phyloP scores from a whole-genome alignment of 2,888 invertebrate species.

The Drosophila gaucha region DNA sequence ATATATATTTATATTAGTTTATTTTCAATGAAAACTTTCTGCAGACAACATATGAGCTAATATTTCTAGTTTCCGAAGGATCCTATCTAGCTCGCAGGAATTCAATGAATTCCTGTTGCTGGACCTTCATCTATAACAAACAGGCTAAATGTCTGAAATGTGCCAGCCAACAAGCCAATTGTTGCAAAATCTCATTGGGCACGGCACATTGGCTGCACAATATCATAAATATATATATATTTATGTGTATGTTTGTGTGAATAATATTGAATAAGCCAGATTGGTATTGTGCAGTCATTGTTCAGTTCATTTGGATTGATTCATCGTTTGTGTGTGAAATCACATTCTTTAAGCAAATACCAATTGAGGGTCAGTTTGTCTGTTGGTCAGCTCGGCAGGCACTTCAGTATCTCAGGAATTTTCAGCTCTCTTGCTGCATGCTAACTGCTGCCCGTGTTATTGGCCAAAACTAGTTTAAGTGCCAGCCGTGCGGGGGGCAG shows the following conservation, averaged over 20 bases:
- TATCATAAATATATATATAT: constrained; percentile 1
- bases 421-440: constrained; percentile 38
- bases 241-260: background rate
- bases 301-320: constrained; percentile 20
- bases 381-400: constrained; percentile 35
- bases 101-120: background rate
- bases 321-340: constrained; percentile 18
- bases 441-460: constrained; percentile 15
- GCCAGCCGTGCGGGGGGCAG: constrained; percentile 30
- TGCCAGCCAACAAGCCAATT: background rate
- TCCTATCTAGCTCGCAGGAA: too few relatives aligned
- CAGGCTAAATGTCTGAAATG: background rate
- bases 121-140: background rate
- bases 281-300: constrained; percentile 11
- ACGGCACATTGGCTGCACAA: constrained; percentile 2
- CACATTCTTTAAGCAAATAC: constrained; percentile 47
- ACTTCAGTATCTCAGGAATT: constrained; percentile 51
- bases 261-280: constrained; percentile 2
- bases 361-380: constrained; percentile 60
- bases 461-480: constrained; percentile 55
- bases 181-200: constrained; percentile 5
- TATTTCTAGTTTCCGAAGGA: too few relatives aligned
- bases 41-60: too few relatives aligned
- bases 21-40: too few relatives aligned
- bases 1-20: too few relatives aligned